Evolutionary conservation across 1,140 invertebrate genomes (phyloP).

Genomic region (Drosophila truncata): DNA sequence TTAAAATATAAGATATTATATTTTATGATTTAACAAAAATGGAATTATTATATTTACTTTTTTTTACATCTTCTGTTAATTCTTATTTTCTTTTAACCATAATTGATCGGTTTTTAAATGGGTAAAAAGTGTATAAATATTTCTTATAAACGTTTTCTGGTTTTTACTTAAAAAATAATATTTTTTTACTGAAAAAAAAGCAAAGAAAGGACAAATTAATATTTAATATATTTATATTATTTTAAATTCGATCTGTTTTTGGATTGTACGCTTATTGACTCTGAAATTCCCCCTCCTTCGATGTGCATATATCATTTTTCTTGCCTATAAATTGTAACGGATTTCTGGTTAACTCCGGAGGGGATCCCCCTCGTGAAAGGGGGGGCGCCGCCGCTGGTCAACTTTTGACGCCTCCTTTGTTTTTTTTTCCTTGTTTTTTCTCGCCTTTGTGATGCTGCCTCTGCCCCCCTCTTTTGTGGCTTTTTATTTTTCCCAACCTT

Average conservation of each 20-base stretch:
- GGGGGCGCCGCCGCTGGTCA: conserved; percentile 29
- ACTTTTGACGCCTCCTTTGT: conserved; percentile 57
- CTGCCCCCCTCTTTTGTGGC: conserved; percentile 9
- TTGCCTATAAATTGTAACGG: conserved; percentile 48
- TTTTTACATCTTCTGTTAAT: too few relatives aligned
- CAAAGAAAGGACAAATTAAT: too few relatives aligned
- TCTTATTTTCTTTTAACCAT: too few relatives aligned
- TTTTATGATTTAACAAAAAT: too few relatives aligned
- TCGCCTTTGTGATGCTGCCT: conserved; percentile 18
- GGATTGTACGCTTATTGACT: neutral
- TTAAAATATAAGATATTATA: too few relatives aligned
- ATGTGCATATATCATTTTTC: conserved; percentile 24
- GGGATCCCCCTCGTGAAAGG: conserved; percentile 14
- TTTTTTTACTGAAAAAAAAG: too few relatives aligned
- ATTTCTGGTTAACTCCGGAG: conserved; percentile 33
- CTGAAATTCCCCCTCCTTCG: neutral
- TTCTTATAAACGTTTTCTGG: too few relatives aligned
- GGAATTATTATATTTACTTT: too few relatives aligned
- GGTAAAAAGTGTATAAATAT: too few relatives aligned
- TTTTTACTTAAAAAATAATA: too few relatives aligned
- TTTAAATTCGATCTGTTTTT: neutral
- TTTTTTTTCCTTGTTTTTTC: conserved; percentile 34
- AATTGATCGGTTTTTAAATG: too few relatives aligned
- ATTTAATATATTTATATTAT: too few relatives aligned
- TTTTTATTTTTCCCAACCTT: conserved; percentile 45